phyloP scores from a whole-genome alignment of 1,140 invertebrate species.

The Philopotamus ludificatus region DNA sequence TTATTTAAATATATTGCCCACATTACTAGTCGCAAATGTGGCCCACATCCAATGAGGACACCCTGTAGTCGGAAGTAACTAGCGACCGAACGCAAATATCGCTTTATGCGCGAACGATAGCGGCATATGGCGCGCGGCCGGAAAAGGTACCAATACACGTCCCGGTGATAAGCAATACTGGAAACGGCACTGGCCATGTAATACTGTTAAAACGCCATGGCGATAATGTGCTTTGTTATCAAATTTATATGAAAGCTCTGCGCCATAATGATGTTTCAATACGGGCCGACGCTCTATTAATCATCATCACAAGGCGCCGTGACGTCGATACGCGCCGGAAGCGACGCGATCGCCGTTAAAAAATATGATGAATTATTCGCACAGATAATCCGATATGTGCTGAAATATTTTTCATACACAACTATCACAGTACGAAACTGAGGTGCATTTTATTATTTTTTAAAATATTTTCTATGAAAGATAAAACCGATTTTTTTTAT shows the following conservation, averaged over 20 bases:
- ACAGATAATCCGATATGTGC: background rate
- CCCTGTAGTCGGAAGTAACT: too few relatives aligned
- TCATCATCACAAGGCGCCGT: conserved; percentile 25
- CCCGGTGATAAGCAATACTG: background rate
- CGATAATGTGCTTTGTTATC: conserved; percentile 21
- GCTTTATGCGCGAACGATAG: background rate
- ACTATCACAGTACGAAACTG: too few relatives aligned
- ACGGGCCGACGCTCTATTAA: conserved; percentile 16
- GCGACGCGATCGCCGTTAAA: conserved; percentile 24
- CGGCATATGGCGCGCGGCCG: background rate
- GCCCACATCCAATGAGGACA: too few relatives aligned
- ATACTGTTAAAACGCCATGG: background rate
- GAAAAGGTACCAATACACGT: background rate
- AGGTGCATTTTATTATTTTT: too few relatives aligned
- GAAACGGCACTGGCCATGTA: conserved; percentile 1
- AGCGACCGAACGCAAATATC: too few relatives aligned
- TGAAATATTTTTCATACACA: too few relatives aligned
- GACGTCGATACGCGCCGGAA: conserved; percentile 26
- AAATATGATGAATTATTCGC: conserved; percentile 28
- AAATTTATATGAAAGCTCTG: conserved; percentile 23
- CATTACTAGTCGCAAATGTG: too few relatives aligned
- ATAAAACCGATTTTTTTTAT: too few relatives aligned
- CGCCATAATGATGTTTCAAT: conserved; percentile 29
- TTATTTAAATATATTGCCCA: too few relatives aligned
- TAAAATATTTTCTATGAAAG: too few relatives aligned